Percentiles rank a stretch among this genome's conserved stretches.
Evolutionary conservation across 2,888 invertebrate genomes (phyloP).

Genomic region (Fabriciana adippe): DNA sequence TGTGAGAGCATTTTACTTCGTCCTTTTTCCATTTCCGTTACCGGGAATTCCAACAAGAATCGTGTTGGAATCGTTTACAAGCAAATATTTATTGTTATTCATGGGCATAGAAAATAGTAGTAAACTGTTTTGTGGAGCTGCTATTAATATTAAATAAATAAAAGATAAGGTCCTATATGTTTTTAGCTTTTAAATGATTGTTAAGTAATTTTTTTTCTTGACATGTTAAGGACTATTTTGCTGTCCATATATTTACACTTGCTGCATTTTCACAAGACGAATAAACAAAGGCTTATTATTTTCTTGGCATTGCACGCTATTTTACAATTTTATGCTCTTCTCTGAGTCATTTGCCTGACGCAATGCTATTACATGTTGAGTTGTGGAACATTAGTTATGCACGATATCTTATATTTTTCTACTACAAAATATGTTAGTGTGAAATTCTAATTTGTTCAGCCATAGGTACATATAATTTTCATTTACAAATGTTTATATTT

Average conservation of each 20-base stretch:
- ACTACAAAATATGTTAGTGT: background rate
- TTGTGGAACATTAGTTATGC: slow-evolving; percentile 19
- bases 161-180: no score
- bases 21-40: slow-evolving; percentile 26
- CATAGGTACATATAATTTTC: background rate
- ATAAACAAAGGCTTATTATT: slow-evolving; percentile 16
- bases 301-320: slow-evolving; percentile 14
- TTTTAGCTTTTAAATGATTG: background rate
- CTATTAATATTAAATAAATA: no score
- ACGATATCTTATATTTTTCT: slow-evolving; percentile 10
- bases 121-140: background rate
- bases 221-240: background rate
- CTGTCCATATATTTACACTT: background rate
- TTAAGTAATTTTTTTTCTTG: no score
- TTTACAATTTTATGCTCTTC: slow-evolving; percentile 21
- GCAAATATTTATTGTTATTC: slow-evolving; percentile 1
- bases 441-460: background rate
- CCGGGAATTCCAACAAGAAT: slow-evolving; percentile 26
- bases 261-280: background rate
- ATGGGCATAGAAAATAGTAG: background rate
- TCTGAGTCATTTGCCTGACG: slow-evolving; percentile 15
- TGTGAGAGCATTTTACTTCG: slow-evolving; percentile 26
- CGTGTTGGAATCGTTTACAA: slow-evolving; percentile 9
- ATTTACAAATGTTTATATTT: background rate
- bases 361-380: slow-evolving; percentile 11